Base-by-base conservation (phyloP, 1,140 invertebrate species). In the Zaprionus ornatus region DNA sequence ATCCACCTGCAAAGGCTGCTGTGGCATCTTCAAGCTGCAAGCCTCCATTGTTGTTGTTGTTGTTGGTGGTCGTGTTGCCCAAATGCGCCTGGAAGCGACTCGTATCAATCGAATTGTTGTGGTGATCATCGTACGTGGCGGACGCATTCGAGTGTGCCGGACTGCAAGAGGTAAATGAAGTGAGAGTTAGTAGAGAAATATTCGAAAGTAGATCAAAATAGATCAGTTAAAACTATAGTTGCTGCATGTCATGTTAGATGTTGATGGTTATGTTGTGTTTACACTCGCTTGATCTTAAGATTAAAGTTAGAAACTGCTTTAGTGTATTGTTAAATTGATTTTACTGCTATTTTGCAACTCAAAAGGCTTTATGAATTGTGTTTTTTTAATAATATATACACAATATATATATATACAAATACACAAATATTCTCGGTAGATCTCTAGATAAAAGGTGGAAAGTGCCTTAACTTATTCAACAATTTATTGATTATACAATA, bases 131-230 rank as follows among this genome's bases (percentile, higher is more conserved):
- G 55, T 79, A 92, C 32, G 91, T 90, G 25, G 82, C 90, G 23
- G 91, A 92, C 69, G 91, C 88, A 57, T 92, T 72, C 56, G 91
- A 92, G 76, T 91, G 91, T 59, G 91, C 83, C 27, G 91, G 91
- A 84, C 91, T 92, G 69, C 27, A 78, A 78, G 66, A 42, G 19
- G 55, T 15, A 61, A 40, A 17, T 3, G 7, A 4, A 23, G 17
- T 1, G 42, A 17, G 9, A 23, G 23, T 40, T 40, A 55, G 52
- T 7, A 42, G n/a, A 17, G n/a, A 6, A 13, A 37, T 13, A 12
- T 37, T 17, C 17, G 2, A 9, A 17, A 42, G 29, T 3, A 45
- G 2, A 45, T 45, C 40, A 9, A 17, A 42, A 9, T 3, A 45
- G 2, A 45, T 45, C 40, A 17, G 6, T 9, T 45, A 45, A 10